Base-by-base conservation (phyloP, 2,888 invertebrate genomes). In the Laothoe populi region DNA sequence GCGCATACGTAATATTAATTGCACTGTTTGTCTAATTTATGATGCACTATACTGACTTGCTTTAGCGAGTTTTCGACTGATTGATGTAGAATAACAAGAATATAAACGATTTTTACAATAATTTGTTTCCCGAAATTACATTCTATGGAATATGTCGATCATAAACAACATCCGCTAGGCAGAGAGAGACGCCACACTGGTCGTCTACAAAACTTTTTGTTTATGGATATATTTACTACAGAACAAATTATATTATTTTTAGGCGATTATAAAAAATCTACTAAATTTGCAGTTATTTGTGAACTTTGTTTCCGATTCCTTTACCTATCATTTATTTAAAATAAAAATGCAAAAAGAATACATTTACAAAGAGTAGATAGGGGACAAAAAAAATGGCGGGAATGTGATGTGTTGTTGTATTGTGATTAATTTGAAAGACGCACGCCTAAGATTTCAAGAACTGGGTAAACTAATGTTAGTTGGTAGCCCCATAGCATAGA, bases 121-220 rank as follows among this genome's bases (percentile, higher is more conserved):
- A 80, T 83, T 82, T 77, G 75, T 72, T 70, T 80, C 79, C 72
- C 79, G 72, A 82, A 72, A 69, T 66, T 73, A 77, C 81, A 84
- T 83, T 81, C 81, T 82, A 83, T 84, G 78, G 82, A 87, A 90
- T 87, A 89, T 88, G 88, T 89, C 84, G 87, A 80, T 84, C 88
- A 88, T 88, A 89, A 87, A 90, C 90, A 92, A 90, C 77, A 83
- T 86, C 84, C 85, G 82, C 78, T 83, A 66, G 59, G 5, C 31
- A 31, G 31, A 31, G 31, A 71, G 83, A 77, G 90, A 90, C 90
- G 89, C 90, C 84, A 87, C 83, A 83, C 66, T 78, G 65, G 64
- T 53, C 53, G 19, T 53, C 53, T 53, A 53, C 31, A 1, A 49
- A 49, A 49, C 31, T 35, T 3, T 35, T 21, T 8, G 75, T 82